These are phyloP conservation scores for Drosophila pruinosa DNA, from an alignment of 1,140 invertebrate species.

Conservation along the genomic window DNA sequence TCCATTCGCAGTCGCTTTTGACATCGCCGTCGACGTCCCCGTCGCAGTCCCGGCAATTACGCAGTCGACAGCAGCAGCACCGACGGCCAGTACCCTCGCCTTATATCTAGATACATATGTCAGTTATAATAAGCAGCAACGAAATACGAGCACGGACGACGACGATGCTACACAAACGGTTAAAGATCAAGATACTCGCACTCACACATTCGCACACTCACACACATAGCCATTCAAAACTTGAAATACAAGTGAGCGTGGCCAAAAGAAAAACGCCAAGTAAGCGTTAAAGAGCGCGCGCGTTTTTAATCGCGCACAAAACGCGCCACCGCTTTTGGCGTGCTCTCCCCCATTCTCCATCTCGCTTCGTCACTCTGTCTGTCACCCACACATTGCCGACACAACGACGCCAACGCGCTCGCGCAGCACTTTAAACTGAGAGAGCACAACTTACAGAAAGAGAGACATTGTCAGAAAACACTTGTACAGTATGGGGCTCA, in stretches of 20 bases:
- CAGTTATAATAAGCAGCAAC: slow-evolving; percentile 72
- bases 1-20: too few relatives aligned
- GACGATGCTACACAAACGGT: slow-evolving; percentile 30
- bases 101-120: slow-evolving; percentile 70
- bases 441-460: background rate
- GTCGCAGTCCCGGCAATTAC: slow-evolving; percentile 53
- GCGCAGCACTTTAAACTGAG: background rate
- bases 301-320: slow-evolving; percentile 45
- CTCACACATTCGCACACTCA: background rate
- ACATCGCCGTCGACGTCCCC: background rate
- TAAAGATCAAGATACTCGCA: slow-evolving; percentile 69
- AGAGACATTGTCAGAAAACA: slow-evolving; percentile 5
- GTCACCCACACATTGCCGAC: slow-evolving; percentile 27
- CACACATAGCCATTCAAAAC: slow-evolving; percentile 46
- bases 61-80: slow-evolving; percentile 14
- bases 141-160: slow-evolving; percentile 63
- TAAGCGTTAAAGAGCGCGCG: slow-evolving; percentile 1
- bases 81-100: background rate
- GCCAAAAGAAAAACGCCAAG: slow-evolving; percentile 44
- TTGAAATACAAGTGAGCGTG: slow-evolving; percentile 70
- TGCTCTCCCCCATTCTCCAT: background rate
- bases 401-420: slow-evolving; percentile 26
- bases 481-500: background rate
- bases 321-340: slow-evolving; percentile 13
- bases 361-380: slow-evolving; percentile 6